Evolutionary conservation across 2,113 vertebrate genomes (phyloP).

Genomic region (Columba janthina): DNA sequence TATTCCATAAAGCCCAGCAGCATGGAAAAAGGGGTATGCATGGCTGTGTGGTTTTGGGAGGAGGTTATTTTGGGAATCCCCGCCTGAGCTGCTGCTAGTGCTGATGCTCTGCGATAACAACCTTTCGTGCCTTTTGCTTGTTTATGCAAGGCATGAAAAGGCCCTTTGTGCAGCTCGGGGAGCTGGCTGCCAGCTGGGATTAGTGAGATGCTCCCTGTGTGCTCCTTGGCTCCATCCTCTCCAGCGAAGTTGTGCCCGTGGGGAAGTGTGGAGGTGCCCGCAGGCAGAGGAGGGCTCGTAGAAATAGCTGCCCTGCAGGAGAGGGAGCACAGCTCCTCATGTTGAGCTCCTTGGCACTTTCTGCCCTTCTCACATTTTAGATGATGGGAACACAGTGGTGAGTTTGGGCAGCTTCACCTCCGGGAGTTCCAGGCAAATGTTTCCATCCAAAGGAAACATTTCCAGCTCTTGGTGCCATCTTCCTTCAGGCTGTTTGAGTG

Average conservation of each 20-base stretch:
- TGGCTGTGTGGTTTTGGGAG: neutral
- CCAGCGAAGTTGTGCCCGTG: neutral
- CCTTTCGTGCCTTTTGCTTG: constrained; percentile 35
- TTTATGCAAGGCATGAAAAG: constrained; percentile 64
- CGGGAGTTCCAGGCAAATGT: neutral
- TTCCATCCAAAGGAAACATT: neutral
- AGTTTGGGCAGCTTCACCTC: neutral
- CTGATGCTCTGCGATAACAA: constrained; percentile 57
- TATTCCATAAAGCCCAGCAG: neutral
- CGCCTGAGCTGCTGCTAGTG: neutral
- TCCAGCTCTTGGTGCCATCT: neutral
- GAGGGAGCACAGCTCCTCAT: neutral
- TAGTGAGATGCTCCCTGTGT: neutral
- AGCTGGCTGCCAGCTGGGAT: constrained; percentile 52
- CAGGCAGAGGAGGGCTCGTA: neutral
- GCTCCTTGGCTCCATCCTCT: neutral
- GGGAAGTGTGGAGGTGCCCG: neutral
- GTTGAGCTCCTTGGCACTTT: neutral
- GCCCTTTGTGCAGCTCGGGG: constrained; percentile 22
- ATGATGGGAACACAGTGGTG: neutral
- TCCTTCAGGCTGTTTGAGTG: neutral
- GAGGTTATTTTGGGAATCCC: constrained; percentile 23
- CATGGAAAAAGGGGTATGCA: neutral
- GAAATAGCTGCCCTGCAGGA: neutral
- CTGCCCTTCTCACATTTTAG: neutral